phyloP scores from a whole-genome alignment of 2,888 invertebrate genomes.

The Conistra vaccinii region DNA sequence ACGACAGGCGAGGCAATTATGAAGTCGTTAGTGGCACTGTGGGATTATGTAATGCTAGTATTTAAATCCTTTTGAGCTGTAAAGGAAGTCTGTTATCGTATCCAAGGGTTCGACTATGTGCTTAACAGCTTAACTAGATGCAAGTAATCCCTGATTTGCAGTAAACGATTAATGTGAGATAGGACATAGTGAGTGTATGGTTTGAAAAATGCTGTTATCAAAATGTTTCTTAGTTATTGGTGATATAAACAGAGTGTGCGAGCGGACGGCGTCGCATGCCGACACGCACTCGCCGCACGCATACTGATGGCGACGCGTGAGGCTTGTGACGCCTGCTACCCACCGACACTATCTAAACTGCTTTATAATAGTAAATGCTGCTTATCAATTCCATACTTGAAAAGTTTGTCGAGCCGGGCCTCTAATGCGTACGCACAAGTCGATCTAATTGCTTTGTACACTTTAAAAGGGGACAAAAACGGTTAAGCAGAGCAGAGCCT shows the following conservation, averaged over 20 bases:
- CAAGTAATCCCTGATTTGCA: constrained; percentile 6
- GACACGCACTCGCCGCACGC: constrained; percentile 82
- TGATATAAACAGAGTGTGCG: constrained; percentile 73
- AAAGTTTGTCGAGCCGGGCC: constrained; percentile 30
- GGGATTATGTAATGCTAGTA: constrained; percentile 67
- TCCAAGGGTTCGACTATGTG: constrained; percentile 1
- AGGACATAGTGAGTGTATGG: constrained; percentile 2
- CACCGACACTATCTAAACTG: constrained; percentile 63
- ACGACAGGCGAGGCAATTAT: constrained; percentile 69
- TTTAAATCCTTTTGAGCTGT: constrained; percentile 60
- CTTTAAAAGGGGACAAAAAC: constrained; percentile 1
- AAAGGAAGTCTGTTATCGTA: constrained; percentile 30
- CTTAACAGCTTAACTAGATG: background rate
- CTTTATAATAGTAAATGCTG: constrained; percentile 66
- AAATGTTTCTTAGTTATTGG: constrained; percentile 67
- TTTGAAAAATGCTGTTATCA: constrained; percentile 49
- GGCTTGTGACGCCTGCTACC: constrained; percentile 68
- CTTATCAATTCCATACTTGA: constrained; percentile 59
- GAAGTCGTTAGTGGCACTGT: constrained; percentile 64
- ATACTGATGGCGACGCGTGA: constrained; percentile 82
- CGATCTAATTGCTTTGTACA: constrained; percentile 18
- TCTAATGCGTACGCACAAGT: constrained; percentile 13
- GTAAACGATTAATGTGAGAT: constrained; percentile 5
- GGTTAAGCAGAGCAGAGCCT: background rate
- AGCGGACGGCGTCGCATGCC: constrained; percentile 88